A percentile compares a stretch with the other conserved stretches of the same genome.
phyloP scores from a whole-genome alignment of 2,113 vertebrate species.

The Salvelinus sp. region DNA sequence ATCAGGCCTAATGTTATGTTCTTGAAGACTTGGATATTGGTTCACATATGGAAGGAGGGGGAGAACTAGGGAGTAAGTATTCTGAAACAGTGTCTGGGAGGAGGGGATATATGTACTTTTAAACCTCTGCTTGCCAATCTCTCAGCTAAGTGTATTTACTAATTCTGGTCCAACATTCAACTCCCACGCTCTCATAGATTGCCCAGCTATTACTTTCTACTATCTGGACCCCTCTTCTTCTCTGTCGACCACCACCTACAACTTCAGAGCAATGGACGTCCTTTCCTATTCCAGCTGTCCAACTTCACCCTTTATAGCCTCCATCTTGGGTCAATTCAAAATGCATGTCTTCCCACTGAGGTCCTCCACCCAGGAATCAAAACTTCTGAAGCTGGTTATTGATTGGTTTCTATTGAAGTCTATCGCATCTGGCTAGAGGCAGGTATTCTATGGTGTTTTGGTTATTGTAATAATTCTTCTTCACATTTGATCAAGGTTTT shows the following conservation, averaged over 20 bases:
- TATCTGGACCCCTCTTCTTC: not conserved
- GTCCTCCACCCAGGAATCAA: constrained; percentile 15
- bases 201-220: not conserved
- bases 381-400: constrained; percentile 44
- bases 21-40: not conserved
- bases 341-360: constrained; percentile 22
- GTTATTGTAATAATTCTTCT: constrained; percentile 46
- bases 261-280: not conserved
- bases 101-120: too few relatives aligned
- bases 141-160: not conserved
- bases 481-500: constrained; percentile 4
- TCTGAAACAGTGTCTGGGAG: not conserved
- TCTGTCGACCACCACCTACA: not conserved
- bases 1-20: not conserved
- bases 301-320: constrained; percentile 14
- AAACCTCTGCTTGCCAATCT: not conserved
- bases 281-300: not conserved
- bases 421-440: constrained; percentile 47
- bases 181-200: not conserved
- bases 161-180: not conserved
- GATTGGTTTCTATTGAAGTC: constrained; percentile 49
- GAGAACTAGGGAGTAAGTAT: not conserved
- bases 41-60: not conserved
- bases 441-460: constrained; percentile 16
- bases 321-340: constrained; percentile 7